Conservation (phyloP, 2,113 vertebrate species). For the Tamias sibiricus region DNA sequence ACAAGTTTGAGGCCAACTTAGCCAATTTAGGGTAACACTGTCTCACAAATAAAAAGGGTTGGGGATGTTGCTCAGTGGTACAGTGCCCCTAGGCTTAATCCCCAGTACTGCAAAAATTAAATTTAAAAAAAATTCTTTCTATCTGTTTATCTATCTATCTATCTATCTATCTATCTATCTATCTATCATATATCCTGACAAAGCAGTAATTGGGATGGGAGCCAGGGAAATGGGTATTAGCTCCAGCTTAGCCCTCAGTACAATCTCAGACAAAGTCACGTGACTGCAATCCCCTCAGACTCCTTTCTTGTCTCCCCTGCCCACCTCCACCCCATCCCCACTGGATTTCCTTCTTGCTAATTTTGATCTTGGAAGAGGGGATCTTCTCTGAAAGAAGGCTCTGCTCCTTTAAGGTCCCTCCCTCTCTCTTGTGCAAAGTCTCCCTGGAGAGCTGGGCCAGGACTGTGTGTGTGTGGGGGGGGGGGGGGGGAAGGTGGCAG, state of each 20-base stretch:
- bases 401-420: slow-evolving; percentile 62
- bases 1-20: neutral
- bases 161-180: too few relatives aligned
- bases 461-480: too few relatives aligned
- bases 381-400: slow-evolving; percentile 14
- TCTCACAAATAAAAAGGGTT: neutral
- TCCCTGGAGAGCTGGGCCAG: neutral
- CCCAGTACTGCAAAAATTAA: neutral
- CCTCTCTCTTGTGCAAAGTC: neutral
- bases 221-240: neutral
- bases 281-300: neutral
- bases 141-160: too few relatives aligned
- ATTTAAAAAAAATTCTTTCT: too few relatives aligned
- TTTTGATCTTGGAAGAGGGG: neutral
- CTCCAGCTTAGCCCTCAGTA: neutral
- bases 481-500: neutral
- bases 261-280: neutral
- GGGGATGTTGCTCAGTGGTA: neutral
- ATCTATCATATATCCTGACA: neutral
- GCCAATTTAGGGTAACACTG: neutral
- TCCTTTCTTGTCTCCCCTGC: neutral
- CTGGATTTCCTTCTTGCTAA: slow-evolving; percentile 53
- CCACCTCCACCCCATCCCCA: neutral
- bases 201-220: neutral
- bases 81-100: neutral